These are phyloP conservation scores for Nemurella pictetii DNA, from an alignment of 2,888 invertebrate species.

Conservation along the genomic window DNA sequence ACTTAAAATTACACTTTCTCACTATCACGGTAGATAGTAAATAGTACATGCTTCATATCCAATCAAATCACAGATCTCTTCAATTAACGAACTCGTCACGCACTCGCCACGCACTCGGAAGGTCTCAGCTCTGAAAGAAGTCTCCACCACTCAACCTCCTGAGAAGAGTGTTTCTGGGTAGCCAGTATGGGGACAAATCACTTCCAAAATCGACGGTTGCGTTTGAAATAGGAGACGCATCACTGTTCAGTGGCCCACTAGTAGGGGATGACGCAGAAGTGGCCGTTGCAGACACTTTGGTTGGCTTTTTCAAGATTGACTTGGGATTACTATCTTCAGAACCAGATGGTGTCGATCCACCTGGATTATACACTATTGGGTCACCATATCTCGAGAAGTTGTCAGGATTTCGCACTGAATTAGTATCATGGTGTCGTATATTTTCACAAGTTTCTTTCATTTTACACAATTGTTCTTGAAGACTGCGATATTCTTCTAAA, in stretches of 20 bases:
- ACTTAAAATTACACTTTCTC: constrained; percentile 7
- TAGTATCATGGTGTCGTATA: constrained; percentile 56
- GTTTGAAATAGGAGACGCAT: constrained; percentile 53
- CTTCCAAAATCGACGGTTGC: constrained; percentile 42
- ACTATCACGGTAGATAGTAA: constrained; percentile 4
- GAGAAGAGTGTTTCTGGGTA: constrained; percentile 54
- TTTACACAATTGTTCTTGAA: constrained; percentile 75
- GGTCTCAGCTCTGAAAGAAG: constrained; percentile 59
- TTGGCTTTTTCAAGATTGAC: constrained; percentile 61
- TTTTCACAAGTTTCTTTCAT: constrained; percentile 80
- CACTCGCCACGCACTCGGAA: not conserved
- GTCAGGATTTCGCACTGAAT: constrained; percentile 8
- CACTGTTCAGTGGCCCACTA: constrained; percentile 54
- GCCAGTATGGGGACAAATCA: constrained; percentile 55
- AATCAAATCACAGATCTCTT: constrained; percentile 19
- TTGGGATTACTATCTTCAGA: constrained; percentile 58
- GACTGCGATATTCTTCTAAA: constrained; percentile 74
- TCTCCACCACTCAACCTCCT: constrained; percentile 56
- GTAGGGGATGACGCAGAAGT: constrained; percentile 47
- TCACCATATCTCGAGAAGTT: constrained; percentile 50
- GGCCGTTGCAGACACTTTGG: constrained; percentile 34
- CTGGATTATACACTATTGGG: constrained; percentile 53
- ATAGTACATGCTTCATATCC: not conserved
- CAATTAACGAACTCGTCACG: not conserved
- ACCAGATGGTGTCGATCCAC: constrained; percentile 48